Evolutionary conservation across 2,888 invertebrate species (phyloP), one percentile per base, ranked within the genome.

Genomic region (Euzetes globulus): DNA sequence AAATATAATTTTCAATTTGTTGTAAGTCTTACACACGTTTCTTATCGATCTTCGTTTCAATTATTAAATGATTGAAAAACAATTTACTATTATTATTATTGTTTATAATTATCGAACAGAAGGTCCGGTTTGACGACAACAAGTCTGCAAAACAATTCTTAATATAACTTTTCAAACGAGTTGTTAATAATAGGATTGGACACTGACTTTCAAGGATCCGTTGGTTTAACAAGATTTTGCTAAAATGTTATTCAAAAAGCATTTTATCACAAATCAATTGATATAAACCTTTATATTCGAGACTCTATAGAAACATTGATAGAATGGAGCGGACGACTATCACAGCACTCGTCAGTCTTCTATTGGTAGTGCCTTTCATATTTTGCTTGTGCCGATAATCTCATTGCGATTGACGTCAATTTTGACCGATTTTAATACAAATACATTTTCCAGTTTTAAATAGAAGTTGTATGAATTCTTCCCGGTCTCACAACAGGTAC

Each of bases 381-480:
- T 58, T 58, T 33, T n/a, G 52, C 33, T 37, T 17, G 70, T 27
- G 25, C 70, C 70, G 70, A 70, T 70, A 70, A 70, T 70, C 76
- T 72, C 70, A 41, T 72, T 58, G 29, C 55, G 63, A 41, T 68
- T 76, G 76, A 76, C 76, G 76, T 76, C 76, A 74, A 37, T 72
- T 58, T 73, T 76, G 76, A 76, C 76, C 74, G 72, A 76, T 70
- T 72, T 76, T 74, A 74, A 72, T 73, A 68, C 27, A 72, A 74
- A 60, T 45, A 63, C 47, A 72, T 70, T 74, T 76, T 74, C 58
- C 70, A 70, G 76, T 74, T 74, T 74, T 58, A 74, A 71, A 52
- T 60, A 58, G 65, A 63, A 52, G 37, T 52, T 15, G 27, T 63
- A 27, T 27, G 19, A 65, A 52, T 63, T 73, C 63, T 50, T 60